phyloP scores from a whole-genome alignment of 1,140 invertebrate genomes.

The Trialeurodes vaporariorum region DNA sequence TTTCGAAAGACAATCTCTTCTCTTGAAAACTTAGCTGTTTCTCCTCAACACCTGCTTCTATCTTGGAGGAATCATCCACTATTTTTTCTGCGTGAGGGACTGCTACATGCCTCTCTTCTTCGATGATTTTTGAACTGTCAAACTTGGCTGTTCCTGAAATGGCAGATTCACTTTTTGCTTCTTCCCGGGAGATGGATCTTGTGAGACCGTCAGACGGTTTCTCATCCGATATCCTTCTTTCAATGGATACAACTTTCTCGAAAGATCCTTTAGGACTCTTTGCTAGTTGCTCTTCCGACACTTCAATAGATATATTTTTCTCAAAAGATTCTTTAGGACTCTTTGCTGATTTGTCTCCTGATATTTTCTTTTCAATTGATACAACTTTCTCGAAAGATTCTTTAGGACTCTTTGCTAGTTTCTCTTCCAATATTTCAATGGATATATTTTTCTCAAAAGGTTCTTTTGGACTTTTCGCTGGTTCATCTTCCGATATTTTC shows the following conservation, averaged over 20 bases:
- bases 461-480: background rate
- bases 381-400: conserved; percentile 9
- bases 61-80: no score
- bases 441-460: conserved; percentile 19
- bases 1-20: conserved; percentile 35
- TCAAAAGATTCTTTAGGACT: conserved; percentile 23
- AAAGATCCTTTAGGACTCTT: background rate
- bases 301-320: conserved; percentile 14
- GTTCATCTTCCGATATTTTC: conserved; percentile 3
- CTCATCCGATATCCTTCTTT: background rate
- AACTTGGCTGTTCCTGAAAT: background rate
- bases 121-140: background rate
- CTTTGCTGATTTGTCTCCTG: conserved; percentile 33
- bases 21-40: conserved; percentile 34
- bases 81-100: background rate
- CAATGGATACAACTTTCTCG: background rate
- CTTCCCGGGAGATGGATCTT: no score
- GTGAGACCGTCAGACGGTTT: background rate
- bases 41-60: conserved; percentile 36
- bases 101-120: conserved; percentile 35
- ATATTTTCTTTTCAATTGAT: conserved; percentile 31
- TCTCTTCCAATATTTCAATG: conserved; percentile 32
- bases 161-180: no score
- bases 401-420: conserved; percentile 32
- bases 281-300: no score